Evolutionary conservation across 2,888 invertebrate genomes (phyloP).

Genomic region (Scaptomyza parva): DNA sequence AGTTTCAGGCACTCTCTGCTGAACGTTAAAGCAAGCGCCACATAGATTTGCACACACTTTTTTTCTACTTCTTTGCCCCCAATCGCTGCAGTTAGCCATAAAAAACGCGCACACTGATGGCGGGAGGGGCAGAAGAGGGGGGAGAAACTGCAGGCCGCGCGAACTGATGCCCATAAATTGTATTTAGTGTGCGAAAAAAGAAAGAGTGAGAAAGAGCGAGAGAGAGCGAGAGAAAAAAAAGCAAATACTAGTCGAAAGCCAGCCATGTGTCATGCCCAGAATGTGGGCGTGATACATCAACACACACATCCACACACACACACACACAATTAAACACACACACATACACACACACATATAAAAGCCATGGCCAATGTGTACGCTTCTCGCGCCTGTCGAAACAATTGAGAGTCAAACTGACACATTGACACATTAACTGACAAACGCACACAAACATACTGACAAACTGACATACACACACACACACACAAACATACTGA

Average conservation of each 20-base stretch:
- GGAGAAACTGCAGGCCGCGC: neutral
- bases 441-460: slow-evolving; percentile 25
- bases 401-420: slow-evolving; percentile 75
- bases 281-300: slow-evolving; percentile 48
- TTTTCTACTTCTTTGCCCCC: neutral
- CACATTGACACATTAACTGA: slow-evolving; percentile 74
- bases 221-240: no score
- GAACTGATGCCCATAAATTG: slow-evolving; percentile 48
- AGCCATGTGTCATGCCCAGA: slow-evolving; percentile 37
- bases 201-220: no score
- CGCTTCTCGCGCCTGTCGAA: slow-evolving; percentile 44
- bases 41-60: no score
- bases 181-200: slow-evolving; percentile 34
- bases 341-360: neutral
- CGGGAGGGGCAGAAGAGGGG: neutral
- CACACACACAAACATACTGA: neutral
- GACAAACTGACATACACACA: slow-evolving; percentile 5
- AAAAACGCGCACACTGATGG: neutral
- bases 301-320: neutral
- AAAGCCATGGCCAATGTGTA: slow-evolving; percentile 49
- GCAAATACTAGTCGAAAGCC: slow-evolving; percentile 12
- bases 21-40: no score
- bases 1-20: no score
- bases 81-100: neutral
- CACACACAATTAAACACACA: neutral